These are phyloP conservation scores for Chloroceryle aenea DNA, from an alignment of 2,113 vertebrate genomes.

Conservation along the genomic window DNA sequence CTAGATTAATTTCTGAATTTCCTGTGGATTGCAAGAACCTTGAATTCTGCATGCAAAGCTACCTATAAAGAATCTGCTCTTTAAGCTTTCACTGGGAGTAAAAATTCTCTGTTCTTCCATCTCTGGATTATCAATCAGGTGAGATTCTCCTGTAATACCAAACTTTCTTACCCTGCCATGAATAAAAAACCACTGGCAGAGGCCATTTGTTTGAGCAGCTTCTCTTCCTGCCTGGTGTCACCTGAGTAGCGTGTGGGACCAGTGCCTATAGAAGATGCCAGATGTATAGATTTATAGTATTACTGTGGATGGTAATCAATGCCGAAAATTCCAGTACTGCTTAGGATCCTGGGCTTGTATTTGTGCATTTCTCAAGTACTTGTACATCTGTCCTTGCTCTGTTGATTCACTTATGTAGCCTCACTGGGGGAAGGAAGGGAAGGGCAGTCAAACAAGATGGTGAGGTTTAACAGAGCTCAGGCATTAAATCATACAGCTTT, in stretches of 20 bases:
- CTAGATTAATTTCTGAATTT: constrained; percentile 24
- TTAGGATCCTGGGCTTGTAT: neutral
- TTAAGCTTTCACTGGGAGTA: neutral
- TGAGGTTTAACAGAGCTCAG: constrained; percentile 22
- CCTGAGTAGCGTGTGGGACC: neutral
- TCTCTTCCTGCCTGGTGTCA: neutral
- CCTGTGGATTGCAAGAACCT: neutral
- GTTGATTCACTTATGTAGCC: constrained; percentile 46
- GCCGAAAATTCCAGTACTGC: neutral
- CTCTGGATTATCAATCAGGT: neutral
- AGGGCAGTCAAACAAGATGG: neutral
- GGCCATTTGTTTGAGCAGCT: neutral
- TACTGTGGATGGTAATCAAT: neutral
- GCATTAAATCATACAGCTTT: constrained; percentile 55
- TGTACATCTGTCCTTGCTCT: constrained; percentile 53
- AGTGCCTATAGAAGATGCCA: fast-evolving
- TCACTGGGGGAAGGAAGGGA: neutral
- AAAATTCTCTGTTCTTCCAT: neutral
- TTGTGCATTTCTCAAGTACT: constrained; percentile 25
- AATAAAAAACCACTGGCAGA: neutral
- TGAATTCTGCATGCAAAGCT: neutral
- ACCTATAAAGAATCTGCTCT: neutral
- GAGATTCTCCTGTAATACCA: neutral
- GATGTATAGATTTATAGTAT: neutral
- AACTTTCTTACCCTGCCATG: neutral